These are phyloP conservation scores for Sebastes fasciatus DNA, from an alignment of 2,113 vertebrate species.

Conservation along the genomic window DNA sequence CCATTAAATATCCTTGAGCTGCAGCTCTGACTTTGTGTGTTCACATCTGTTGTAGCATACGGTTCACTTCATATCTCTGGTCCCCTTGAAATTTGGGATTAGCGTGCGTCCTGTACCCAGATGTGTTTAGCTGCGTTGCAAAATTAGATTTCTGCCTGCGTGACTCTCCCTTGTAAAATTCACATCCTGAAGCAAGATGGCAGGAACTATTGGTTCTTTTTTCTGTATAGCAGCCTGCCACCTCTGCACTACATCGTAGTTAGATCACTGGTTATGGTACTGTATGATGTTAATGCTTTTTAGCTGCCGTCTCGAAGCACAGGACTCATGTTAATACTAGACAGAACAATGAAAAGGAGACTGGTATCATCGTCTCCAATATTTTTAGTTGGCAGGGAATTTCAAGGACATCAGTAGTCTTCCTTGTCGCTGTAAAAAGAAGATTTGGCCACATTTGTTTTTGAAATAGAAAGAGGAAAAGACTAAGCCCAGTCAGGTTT, in stretches of 20 bases:
- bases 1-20: slow-evolving; percentile 53
- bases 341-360: neutral
- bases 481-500: slow-evolving; percentile 10
- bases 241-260: neutral
- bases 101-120: slow-evolving; percentile 50
- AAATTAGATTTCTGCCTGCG: slow-evolving; percentile 47
- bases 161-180: slow-evolving; percentile 32
- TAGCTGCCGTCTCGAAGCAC: neutral
- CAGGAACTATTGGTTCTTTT: neutral
- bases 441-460: slow-evolving; percentile 10
- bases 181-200: slow-evolving; percentile 4
- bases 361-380: neutral
- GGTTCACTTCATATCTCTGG: slow-evolving; percentile 37
- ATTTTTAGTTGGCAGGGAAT: slow-evolving; percentile 1
- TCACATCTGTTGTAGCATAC: slow-evolving; percentile 59
- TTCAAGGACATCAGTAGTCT: neutral
- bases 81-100: slow-evolving; percentile 55
- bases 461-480: neutral
- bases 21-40: slow-evolving; percentile 44
- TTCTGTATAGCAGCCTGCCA: neutral
- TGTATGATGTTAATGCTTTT: neutral
- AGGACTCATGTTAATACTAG: neutral
- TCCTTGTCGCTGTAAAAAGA: neutral
- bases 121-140: slow-evolving; percentile 48
- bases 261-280: neutral